Evolutionary conservation across 2,797 vertebrate species (phyloP), one percentile per base, ranked within the genome.

Genomic region (Argya squamiceps): DNA sequence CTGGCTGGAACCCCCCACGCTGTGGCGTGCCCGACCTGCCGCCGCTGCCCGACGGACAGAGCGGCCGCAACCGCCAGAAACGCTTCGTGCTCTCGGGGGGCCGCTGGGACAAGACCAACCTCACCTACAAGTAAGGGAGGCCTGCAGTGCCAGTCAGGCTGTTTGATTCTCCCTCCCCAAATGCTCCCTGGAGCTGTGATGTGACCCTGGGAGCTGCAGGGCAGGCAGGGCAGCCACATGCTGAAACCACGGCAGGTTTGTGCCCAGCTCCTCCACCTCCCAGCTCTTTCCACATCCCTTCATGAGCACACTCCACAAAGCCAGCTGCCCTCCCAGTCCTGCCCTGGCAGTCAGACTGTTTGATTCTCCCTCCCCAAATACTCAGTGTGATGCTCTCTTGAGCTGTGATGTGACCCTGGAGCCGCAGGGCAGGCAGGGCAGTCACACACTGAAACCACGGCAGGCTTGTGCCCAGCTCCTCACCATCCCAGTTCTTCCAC

Each of bases 121-220:
- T 99, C 95, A 99, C 99, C 44, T 99, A 99, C 98, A 99, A 98
- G 99, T 99, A 98, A 96, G 97, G 92, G 67, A 76, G 39, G 22
- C 26, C 11, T 0, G 2, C 8, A 6, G 6, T 0, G 4, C 46
- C 64, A 19, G 32, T 5, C 77, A 23, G 81, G 29, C 41, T 37
- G 3, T 44, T 43, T 37, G 41, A 10, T 75, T 56, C 50, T 84
- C 52, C 43, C 36, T 67, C 41, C 59, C 29, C 32, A 11, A 1
- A 10, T 1, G 22, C 63, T 68, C 19, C 16, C 39, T 2, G 22
- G 11, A 11, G 58, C 59, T 63, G 56, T 3, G 79, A 24, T 4
- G 6, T 26, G 83, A 49, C 44, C 26, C 1, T 12, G 82, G 19
- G 46, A 53, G 49, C 30, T 16, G 13, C 43, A 34, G 73, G 55